Base-by-base conservation (phyloP, 2,797 vertebrate species). In the Antrozous pallidus region DNA sequence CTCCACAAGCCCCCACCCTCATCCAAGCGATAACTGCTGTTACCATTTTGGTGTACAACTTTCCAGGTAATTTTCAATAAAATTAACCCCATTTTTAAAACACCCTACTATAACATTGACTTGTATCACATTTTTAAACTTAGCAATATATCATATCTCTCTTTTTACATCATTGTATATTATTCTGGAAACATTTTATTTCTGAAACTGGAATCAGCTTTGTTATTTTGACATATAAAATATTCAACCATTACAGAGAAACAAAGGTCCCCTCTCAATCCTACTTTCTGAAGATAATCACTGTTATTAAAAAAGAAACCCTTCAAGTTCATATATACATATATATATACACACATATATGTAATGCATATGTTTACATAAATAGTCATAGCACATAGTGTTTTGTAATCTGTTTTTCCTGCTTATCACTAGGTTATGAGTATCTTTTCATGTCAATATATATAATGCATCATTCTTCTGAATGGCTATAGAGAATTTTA, bases 141-240 rank as follows among this genome's bases (percentile, higher is more conserved):
- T 85, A 82, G 74, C 33, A 81, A 38, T 74, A 36, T 12, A 22
- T 70, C 28, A 6, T 58, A 61, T 79, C n/a, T 81, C 78, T 87
- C 71, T 90, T 93, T 93, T 89, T 49, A 73, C 36, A 80, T 75
- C 7, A 24, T 54, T 74, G 51, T 13, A 67, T 56, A 80, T 77
- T 89, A 85, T 86, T 88, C 75, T 88, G 51, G n/a, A 94, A 91
- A 73, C 8, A 49, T 49, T 86, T 95, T 94, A 88, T 95, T 94
- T 95, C 86, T 63, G 71, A 94, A 90, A 74, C 33, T 56, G 28
- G 7, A 91, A 79, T 88, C 56, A 77, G 33, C 45, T 83, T 91
- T 63, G 36, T 75, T 94, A 93, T 94, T 78, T 69, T 83, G 54
- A 80, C 71, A 36, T 79, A 58, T 51, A 83, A 88, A 89, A 65